Conservation (phyloP, 2,797 vertebrate species). For the Pagetopsis macropterus region DNA sequence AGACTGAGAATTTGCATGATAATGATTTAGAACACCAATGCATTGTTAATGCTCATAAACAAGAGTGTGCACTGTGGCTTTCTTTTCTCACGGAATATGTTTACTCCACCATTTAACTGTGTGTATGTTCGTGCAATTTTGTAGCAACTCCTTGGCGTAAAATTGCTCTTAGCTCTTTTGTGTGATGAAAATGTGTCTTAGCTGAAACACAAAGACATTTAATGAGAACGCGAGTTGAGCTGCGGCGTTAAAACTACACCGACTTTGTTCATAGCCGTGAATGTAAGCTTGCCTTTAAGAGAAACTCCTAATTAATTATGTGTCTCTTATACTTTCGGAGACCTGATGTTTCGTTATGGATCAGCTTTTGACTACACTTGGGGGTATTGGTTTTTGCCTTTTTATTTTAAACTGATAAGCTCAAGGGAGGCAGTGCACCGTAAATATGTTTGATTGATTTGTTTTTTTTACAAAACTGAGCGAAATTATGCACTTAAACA, state of each 20-base stretch:
- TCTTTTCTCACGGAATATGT: constrained; percentile 53
- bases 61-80: constrained; percentile 60
- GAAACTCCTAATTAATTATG: constrained; percentile 42
- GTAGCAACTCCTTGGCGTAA: constrained; percentile 44
- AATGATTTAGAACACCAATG: constrained; percentile 80
- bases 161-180: constrained; percentile 40
- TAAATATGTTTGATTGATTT: constrained; percentile 11
- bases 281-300: constrained; percentile 39
- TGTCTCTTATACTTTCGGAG: constrained; percentile 27
- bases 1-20: constrained; percentile 79
- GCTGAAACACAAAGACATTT: constrained; percentile 45
- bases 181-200: constrained; percentile 30
- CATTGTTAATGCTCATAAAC: constrained; percentile 81
- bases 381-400: background rate
- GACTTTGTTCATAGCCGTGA: constrained; percentile 16
- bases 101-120: constrained; percentile 61
- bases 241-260: constrained; percentile 31
- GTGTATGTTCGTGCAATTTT: constrained; percentile 49
- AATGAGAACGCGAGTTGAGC: constrained; percentile 31
- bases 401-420: constrained; percentile 38
- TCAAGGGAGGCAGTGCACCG: constrained; percentile 5
- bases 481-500: constrained; percentile 25
- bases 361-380: constrained; percentile 38
- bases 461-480: constrained; percentile 17
- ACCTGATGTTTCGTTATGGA: constrained; percentile 47